phyloP scores from a whole-genome alignment of 2,888 invertebrate species.

The Brachypalpus laphriformis region DNA sequence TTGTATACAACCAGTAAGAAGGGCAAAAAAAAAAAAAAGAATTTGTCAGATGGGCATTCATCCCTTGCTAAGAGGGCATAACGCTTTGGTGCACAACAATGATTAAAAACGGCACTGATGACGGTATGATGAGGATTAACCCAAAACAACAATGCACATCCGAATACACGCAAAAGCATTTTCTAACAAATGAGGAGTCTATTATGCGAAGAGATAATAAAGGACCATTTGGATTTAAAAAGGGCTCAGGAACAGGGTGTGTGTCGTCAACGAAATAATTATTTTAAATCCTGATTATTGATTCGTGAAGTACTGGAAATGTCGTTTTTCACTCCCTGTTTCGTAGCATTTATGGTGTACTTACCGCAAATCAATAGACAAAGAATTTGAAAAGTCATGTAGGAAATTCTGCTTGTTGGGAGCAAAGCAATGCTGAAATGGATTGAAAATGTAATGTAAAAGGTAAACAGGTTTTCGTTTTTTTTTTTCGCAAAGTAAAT shows the following conservation, averaged over 20 bases:
- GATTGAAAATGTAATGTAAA: conserved; percentile 22
- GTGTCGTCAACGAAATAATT: conserved; percentile 67
- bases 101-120: conserved; percentile 80
- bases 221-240: conserved; percentile 82
- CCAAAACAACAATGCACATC: conserved; percentile 75
- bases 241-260: conserved; percentile 78
- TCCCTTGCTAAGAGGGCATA: conserved; percentile 71
- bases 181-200: conserved; percentile 77
- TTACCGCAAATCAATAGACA: conserved; percentile 62
- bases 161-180: conserved; percentile 75
- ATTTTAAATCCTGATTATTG: conserved; percentile 68
- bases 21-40: conserved; percentile 41
- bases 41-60: conserved; percentile 70
- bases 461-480: conserved; percentile 43
- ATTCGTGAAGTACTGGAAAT: conserved; percentile 63
- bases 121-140: conserved; percentile 82
- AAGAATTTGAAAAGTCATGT: conserved; percentile 55
- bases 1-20: conserved; percentile 9
- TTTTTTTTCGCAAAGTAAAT: conserved; percentile 12
- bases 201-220: conserved; percentile 83
- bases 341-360: conserved; percentile 49
- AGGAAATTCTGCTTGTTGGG: conserved; percentile 24
- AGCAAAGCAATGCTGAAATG: conserved; percentile 17
- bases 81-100: conserved; percentile 72
- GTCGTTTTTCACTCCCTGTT: conserved; percentile 42